These are phyloP conservation scores for Drosophila pseudoananassae DNA, from an alignment of 1,140 invertebrate species.

Conservation along the genomic window DNA sequence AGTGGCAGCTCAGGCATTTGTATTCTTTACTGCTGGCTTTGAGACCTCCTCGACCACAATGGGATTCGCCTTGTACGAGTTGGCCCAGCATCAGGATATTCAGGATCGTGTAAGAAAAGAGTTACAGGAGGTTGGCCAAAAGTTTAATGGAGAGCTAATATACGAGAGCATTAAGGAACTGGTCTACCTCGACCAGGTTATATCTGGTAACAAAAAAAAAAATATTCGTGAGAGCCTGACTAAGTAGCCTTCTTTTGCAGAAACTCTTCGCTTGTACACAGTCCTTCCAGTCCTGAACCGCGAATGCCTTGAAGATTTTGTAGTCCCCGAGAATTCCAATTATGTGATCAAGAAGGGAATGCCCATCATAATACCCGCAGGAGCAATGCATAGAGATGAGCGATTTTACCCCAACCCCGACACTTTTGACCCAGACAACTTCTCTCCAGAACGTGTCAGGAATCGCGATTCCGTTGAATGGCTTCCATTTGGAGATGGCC, in stretches of 20 bases:
- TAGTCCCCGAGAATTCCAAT: slow-evolving; percentile 77
- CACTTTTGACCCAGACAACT: slow-evolving; percentile 88
- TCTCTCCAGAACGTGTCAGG: slow-evolving; percentile 85
- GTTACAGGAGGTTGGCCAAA: slow-evolving; percentile 83
- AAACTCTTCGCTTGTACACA: slow-evolving; percentile 73
- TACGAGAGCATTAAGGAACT: slow-evolving; percentile 86
- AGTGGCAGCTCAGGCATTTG: slow-evolving; percentile 85
- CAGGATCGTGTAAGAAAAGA: slow-evolving; percentile 86
- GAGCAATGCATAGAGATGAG: slow-evolving; percentile 82
- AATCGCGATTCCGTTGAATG: slow-evolving; percentile 84
- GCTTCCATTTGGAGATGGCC: slow-evolving; percentile 87
- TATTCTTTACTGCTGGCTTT: slow-evolving; percentile 87
- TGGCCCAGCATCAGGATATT: slow-evolving; percentile 86
- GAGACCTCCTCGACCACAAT: slow-evolving; percentile 87
- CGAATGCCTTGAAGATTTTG: slow-evolving; percentile 78
- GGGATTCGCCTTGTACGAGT: slow-evolving; percentile 85
- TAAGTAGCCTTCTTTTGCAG: slow-evolving; percentile 20
- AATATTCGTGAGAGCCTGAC: neutral
- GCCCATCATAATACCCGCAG: slow-evolving; percentile 59
- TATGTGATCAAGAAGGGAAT: slow-evolving; percentile 75
- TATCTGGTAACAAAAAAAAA: slow-evolving; percentile 66
- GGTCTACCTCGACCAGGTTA: slow-evolving; percentile 85
- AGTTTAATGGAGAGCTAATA: slow-evolving; percentile 83
- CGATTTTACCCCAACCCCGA: slow-evolving; percentile 87
- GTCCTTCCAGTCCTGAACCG: slow-evolving; percentile 85